Evolutionary conservation across 2,888 invertebrate genomes (phyloP).

Genomic region (Scrobipalpa atriplicella): DNA sequence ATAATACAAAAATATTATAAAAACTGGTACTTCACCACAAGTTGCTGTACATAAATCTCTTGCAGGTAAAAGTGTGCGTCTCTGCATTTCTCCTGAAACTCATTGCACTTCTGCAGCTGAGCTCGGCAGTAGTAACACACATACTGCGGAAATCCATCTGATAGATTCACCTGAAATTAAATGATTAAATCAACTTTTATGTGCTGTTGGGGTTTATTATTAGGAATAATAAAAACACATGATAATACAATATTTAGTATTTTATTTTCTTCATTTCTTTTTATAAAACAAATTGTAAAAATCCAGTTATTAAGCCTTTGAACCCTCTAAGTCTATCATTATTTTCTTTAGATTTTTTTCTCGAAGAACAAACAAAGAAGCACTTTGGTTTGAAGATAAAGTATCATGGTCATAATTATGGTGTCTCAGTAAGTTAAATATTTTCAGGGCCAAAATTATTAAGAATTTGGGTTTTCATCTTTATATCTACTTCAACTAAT

Average conservation of each 20-base stretch:
- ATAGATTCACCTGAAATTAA: not conserved
- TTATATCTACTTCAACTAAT: not conserved
- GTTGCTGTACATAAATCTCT: not conserved
- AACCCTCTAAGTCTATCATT: too few relatives aligned
- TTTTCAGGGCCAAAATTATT: not conserved
- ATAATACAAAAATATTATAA: not conserved
- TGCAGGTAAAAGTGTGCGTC: constrained; percentile 16
- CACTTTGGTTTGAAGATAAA: too few relatives aligned
- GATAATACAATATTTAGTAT: too few relatives aligned
- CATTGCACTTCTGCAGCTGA: constrained; percentile 6
- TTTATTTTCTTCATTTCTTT: too few relatives aligned
- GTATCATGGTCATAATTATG: too few relatives aligned
- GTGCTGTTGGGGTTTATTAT: not conserved
- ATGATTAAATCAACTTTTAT: not conserved
- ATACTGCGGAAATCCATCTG: constrained; percentile 19
- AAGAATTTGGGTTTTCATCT: not conserved
- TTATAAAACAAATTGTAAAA: too few relatives aligned
- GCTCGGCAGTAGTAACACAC: constrained; percentile 18
- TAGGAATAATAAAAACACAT: too few relatives aligned
- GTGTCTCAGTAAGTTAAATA: too few relatives aligned
- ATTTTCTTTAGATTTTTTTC: too few relatives aligned
- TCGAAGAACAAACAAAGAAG: too few relatives aligned
- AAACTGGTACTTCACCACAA: not conserved
- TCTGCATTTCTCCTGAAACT: not conserved
- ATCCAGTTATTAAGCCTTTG: too few relatives aligned